Evolutionary conservation across 64 coral and sea anemone species (phyloP).

Genomic region (Porites australiensis): DNA sequence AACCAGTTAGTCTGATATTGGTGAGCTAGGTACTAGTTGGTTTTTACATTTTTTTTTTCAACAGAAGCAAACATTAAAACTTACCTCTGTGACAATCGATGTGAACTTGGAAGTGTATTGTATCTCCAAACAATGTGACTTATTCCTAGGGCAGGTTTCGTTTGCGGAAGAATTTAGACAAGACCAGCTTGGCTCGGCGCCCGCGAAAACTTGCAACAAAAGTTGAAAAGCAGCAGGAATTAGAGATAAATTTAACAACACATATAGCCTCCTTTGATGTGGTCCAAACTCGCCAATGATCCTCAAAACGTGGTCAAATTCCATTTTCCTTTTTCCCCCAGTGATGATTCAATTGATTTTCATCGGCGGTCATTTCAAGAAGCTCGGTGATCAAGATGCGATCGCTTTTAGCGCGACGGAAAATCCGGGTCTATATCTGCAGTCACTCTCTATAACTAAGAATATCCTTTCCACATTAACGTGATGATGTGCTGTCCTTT

Average conservation of each 20-base stretch:
- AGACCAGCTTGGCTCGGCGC: slow-evolving; percentile 76
- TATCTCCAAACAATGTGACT: slow-evolving; percentile 57
- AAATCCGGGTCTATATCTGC: neutral
- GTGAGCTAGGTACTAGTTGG: too few relatives aligned
- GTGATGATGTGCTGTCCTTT: neutral
- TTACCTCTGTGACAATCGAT: slow-evolving; percentile 93
- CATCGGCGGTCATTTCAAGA: neutral
- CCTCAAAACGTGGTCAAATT: slow-evolving; percentile 98
- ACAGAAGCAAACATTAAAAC: neutral
- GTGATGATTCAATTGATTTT: neutral
- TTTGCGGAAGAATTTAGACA: slow-evolving; percentile 79
- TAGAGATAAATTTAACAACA: slow-evolving; percentile 81
- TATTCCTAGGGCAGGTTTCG: slow-evolving; percentile 74
- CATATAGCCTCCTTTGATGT: slow-evolving; percentile 90
- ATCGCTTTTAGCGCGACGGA: neutral
- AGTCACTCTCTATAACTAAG: neutral
- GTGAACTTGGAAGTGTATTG: slow-evolving; percentile 83
- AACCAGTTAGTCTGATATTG: too few relatives aligned
- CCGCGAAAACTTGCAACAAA: slow-evolving; percentile 90
- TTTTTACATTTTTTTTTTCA: neutral
- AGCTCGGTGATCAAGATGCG: neutral
- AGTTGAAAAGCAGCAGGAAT: slow-evolving; percentile 98
- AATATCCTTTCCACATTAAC: slow-evolving; percentile 12
- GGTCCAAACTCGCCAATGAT: slow-evolving; percentile 98
- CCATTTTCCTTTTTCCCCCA: slow-evolving; percentile 58